phyloP scores from a whole-genome alignment of 2,888 invertebrate genomes.

The Coleophora flavipennella region DNA sequence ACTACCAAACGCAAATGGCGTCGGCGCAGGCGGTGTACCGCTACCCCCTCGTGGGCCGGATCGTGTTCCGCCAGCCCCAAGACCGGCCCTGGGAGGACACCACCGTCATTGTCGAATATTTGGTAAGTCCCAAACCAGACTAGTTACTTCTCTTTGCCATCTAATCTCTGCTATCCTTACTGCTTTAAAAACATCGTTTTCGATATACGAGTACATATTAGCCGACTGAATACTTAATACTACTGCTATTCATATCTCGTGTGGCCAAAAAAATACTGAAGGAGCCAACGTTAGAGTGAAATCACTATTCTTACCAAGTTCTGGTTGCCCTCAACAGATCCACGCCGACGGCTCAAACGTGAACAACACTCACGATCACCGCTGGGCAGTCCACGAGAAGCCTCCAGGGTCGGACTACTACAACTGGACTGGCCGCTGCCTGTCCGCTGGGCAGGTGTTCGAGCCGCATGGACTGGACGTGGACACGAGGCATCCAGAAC shows the following conservation, averaged over 20 bases:
- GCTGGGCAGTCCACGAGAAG: conserved; percentile 87
- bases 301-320: too few relatives aligned
- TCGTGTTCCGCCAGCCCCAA: conserved; percentile 85
- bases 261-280: too few relatives aligned
- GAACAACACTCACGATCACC: conserved; percentile 81
- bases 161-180: too few relatives aligned
- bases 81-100: conserved; percentile 90
- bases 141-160: too few relatives aligned
- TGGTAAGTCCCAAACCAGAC: too few relatives aligned
- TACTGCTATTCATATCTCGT: too few relatives aligned
- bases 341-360: conserved; percentile 88
- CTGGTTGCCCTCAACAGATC: conserved; percentile 69
- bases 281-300: too few relatives aligned
- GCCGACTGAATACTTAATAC: too few relatives aligned
- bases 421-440: conserved; percentile 89
- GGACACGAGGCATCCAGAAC: conserved; percentile 71
- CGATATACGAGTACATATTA: too few relatives aligned
- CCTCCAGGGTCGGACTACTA: conserved; percentile 90
- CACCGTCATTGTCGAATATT: conserved; percentile 83
- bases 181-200: too few relatives aligned
- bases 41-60: conserved; percentile 90
- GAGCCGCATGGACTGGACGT: conserved; percentile 84
- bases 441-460: conserved; percentile 80
- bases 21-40: conserved; percentile 87
- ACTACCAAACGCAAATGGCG: conserved; percentile 79